Evolutionary conservation across 2,888 invertebrate genomes (phyloP).

Genomic region (Andrena flavipes): DNA sequence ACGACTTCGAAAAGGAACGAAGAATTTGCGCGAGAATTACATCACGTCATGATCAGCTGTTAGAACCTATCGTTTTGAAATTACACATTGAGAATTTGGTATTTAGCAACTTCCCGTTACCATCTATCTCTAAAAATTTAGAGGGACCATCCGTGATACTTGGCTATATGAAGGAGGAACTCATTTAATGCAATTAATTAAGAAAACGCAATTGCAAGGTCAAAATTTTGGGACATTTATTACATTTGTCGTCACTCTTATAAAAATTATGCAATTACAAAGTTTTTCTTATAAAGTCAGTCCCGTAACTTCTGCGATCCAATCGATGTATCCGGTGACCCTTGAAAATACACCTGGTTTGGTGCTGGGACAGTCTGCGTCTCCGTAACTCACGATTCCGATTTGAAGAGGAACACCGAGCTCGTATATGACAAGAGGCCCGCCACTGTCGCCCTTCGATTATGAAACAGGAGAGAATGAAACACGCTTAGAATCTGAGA

Average conservation of each 20-base stretch:
- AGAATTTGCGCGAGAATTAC: conserved; percentile 48
- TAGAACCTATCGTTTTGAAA: conserved; percentile 70
- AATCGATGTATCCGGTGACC: conserved; percentile 51
- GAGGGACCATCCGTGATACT: too few relatives aligned
- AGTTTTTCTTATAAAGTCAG: background rate
- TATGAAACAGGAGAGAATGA: background rate
- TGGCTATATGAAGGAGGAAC: too few relatives aligned
- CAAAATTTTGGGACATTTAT: background rate
- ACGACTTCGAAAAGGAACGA: conserved; percentile 69
- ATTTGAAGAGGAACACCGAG: conserved; percentile 63
- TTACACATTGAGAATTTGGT: conserved; percentile 59
- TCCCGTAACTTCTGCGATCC: conserved; percentile 64
- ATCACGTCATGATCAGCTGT: conserved; percentile 69
- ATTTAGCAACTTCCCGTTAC: too few relatives aligned
- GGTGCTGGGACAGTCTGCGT: conserved; percentile 66
- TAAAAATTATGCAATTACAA: background rate
- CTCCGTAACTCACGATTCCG: conserved; percentile 75
- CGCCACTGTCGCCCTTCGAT: conserved; percentile 72
- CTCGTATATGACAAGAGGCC: conserved; percentile 64
- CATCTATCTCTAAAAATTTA: too few relatives aligned
- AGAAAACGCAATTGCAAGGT: too few relatives aligned
- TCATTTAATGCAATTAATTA: too few relatives aligned
- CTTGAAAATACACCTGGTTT: conserved; percentile 69
- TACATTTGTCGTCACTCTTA: background rate
- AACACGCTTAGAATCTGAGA: background rate